Percentiles rank a stretch among this genome's conserved stretches.
Evolutionary conservation across 1,140 invertebrate genomes (phyloP).

Genomic region (Leptoteleia sp.): DNA sequence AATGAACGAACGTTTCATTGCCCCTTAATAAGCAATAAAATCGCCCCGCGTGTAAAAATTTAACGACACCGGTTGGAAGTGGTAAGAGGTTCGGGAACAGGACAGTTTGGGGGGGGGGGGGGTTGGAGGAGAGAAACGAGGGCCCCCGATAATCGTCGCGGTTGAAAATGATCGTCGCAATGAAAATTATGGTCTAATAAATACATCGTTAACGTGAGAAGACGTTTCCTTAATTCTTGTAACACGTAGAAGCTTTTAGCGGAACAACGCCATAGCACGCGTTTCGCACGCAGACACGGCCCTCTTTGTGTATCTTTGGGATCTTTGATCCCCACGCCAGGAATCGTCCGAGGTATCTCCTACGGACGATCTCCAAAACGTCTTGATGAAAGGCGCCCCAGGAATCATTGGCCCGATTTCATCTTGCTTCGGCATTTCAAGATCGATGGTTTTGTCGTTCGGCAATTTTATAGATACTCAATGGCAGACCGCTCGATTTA

Average conservation of each 20-base stretch:
- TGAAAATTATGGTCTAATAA: slow-evolving; percentile 60
- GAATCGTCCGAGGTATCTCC: slow-evolving; percentile 29
- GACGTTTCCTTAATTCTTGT: slow-evolving; percentile 57
- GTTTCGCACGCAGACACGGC: slow-evolving; percentile 34
- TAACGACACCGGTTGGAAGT: slow-evolving; percentile 41
- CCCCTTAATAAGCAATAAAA: slow-evolving; percentile 37
- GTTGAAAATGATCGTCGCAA: slow-evolving; percentile 16
- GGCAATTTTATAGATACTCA: slow-evolving; percentile 26
- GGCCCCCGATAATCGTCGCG: slow-evolving; percentile 19
- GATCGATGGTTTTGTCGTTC: slow-evolving; percentile 22
- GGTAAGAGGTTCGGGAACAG: no score
- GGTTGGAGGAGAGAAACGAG: no score
- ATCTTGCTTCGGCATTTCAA: slow-evolving; percentile 29
- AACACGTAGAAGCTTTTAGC: slow-evolving; percentile 62
- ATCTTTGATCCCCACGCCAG: slow-evolving; percentile 34
- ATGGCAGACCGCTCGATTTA: slow-evolving; percentile 7
- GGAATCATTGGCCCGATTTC: slow-evolving; percentile 39
- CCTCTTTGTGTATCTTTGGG: slow-evolving; percentile 43
- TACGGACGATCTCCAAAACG: slow-evolving; percentile 31
- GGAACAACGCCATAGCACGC: slow-evolving; percentile 37
- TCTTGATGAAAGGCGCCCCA: slow-evolving; percentile 49
- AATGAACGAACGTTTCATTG: slow-evolving; percentile 9
- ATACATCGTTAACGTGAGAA: slow-evolving; percentile 46
- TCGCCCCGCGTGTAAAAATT: slow-evolving; percentile 36
- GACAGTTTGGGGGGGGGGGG: no score